Base-by-base conservation (phyloP, 2,888 invertebrate species). In the Aquatica leii region DNA sequence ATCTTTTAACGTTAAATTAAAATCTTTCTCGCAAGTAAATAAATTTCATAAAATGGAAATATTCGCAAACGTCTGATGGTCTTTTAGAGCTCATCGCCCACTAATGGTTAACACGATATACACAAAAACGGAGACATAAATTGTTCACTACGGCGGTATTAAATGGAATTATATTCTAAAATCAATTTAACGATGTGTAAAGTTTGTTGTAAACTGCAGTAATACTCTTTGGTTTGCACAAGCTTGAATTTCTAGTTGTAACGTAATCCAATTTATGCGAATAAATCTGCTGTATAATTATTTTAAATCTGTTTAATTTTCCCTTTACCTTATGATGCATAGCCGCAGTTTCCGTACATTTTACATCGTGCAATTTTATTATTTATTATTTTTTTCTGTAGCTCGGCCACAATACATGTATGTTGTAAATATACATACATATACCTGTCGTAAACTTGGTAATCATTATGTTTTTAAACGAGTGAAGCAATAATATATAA, bases 271-370 rank as follows among this genome's bases (percentile, higher is more conserved):
- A 64, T 67, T 67, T 67, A 61, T 59, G 52, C n/a, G 51, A 57
- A 67, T 58, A 67, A 64, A 64, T 66, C 63, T 61, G 58, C 40
- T 24, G 37, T 34, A 61, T 67, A 61, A 67, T 67, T 61, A 64
- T 64, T 67, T 67, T 58, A 67, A 64, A 63, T 61, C 64, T 61
- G 61, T 67, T 67, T 61, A 58, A 67, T 60, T 67, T 64, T 61
- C 60, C 57, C 61, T 66, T 63, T 61, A 56, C 54, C 20, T 43
- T 43, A 14, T 18, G 43, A 43, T 43, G 18, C 18, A 46, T 46
- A 5, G 11, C 46, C 46, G 20, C 1, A 14, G 8, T 17, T 6
- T 43, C 14, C 1, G n/a, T 43, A 18, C 43, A 37, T 35, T 53
- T 35, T 48, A 41, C 51, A 63, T 50, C 43, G 43, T 40, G 31